Percentiles rank a stretch among this genome's conserved stretches.
Conservation (phyloP, 2,888 invertebrate species). For the Drosophila mayaguana region DNA sequence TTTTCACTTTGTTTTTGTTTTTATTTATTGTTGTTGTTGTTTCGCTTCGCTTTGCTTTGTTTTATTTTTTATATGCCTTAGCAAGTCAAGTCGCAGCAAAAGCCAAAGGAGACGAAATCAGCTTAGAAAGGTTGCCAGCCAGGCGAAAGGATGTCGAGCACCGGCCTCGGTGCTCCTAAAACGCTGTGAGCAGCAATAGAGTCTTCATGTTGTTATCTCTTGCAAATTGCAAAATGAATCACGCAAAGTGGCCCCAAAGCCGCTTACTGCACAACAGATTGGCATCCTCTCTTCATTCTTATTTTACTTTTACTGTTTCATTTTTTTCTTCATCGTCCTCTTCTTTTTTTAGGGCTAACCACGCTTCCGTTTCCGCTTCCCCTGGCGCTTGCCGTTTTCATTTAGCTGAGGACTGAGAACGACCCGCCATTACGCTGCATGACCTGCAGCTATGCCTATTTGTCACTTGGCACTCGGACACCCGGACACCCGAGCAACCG, state of each 20-base stretch:
- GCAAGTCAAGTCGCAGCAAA: slow-evolving; percentile 2
- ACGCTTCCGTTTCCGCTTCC: slow-evolving; percentile 17
- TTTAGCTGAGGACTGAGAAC: slow-evolving; percentile 17
- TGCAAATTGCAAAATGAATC: slow-evolving; percentile 56
- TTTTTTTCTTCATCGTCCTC: not conserved
- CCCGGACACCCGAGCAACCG: not conserved
- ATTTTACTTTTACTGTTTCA: not conserved
- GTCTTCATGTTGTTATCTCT: slow-evolving; percentile 49
- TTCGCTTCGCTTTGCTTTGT: not conserved
- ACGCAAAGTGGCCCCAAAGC: slow-evolving; percentile 48
- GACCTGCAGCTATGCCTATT: slow-evolving; percentile 32
- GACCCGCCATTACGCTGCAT: slow-evolving; percentile 8
- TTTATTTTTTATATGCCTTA: not conserved
- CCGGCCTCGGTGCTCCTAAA: not conserved
- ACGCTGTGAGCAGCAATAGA: slow-evolving; percentile 7
- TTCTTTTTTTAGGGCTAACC: slow-evolving; percentile 6
- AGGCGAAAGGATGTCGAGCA: slow-evolving; percentile 18
- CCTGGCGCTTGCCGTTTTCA: slow-evolving; percentile 18
- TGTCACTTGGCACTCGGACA: slow-evolving; percentile 47
- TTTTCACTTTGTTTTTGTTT: slow-evolving; percentile 46
- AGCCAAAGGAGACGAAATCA: slow-evolving; percentile 11
- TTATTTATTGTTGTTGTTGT: slow-evolving; percentile 9
- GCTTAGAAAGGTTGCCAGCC: slow-evolving; percentile 38
- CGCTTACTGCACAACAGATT: slow-evolving; percentile 38
- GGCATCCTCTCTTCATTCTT: slow-evolving; percentile 12